Conservation (phyloP, 2,113 vertebrate species). For the Cyanoderma ruficeps region DNA sequence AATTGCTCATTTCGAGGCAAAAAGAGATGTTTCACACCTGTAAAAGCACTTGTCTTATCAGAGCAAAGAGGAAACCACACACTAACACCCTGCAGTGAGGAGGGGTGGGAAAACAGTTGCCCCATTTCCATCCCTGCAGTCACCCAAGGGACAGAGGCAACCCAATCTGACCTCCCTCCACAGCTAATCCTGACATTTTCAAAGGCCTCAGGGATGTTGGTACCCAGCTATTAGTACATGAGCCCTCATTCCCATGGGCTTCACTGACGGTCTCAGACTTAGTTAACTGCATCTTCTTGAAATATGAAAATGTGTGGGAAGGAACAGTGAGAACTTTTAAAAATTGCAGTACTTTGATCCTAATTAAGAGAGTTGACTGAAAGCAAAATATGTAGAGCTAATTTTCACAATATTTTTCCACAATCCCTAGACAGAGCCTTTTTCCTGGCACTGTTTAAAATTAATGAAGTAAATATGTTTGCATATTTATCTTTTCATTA, state of each 20-base stretch:
- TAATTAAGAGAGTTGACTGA: conserved; percentile 64
- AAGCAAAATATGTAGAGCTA: conserved; percentile 63
- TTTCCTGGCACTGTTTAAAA: conserved; percentile 67
- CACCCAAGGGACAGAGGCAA: not conserved
- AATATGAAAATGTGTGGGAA: conserved; percentile 50
- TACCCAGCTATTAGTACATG: not conserved
- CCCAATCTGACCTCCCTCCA: not conserved
- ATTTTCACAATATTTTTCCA: conserved; percentile 65
- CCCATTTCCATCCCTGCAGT: not conserved
- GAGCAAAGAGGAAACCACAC: not conserved
- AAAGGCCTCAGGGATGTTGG: accelerated
- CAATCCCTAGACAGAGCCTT: conserved; percentile 54
- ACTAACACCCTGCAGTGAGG: not conserved
- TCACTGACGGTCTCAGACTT: conserved; percentile 14
- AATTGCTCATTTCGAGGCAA: not conserved
- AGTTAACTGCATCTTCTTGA: conserved; percentile 22
- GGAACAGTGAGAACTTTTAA: conserved; percentile 46
- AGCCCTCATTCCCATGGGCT: not conserved
- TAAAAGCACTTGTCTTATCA: not conserved
- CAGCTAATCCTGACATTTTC: not conserved
- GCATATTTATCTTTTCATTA: conserved; percentile 67
- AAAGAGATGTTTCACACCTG: not conserved
- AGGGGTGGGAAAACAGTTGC: not conserved
- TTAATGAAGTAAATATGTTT: conserved; percentile 69
- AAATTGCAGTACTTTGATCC: conserved; percentile 61